Base-by-base conservation (phyloP, 1,140 invertebrate genomes). In the Contarinia nasturtii region DNA sequence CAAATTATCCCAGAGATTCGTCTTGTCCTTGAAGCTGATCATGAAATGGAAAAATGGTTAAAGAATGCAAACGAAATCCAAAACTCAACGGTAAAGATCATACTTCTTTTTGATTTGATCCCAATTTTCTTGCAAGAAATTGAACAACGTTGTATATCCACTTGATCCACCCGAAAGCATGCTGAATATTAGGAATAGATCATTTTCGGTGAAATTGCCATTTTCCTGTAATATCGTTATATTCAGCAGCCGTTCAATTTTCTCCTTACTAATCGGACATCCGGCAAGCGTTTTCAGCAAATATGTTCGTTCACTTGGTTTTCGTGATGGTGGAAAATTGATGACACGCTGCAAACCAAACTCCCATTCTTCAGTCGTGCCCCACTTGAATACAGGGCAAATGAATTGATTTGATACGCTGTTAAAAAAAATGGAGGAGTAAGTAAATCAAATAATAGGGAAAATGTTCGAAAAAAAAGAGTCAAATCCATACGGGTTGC, bases 331-430 rank as follows among this genome's bases (percentile, higher is more conserved):
- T 0, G 80, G 78, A 60, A 84, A 84, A 51, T 82, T 74, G 20
- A 80, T 74, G 1, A 84, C 71, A 14, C 80, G 67, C 48, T 83
- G 69, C 0, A 86, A 64, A 47, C 80, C 81, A 55, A 84, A 84
- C 51, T 82, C 72, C 80, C 80, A 86, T 61, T 86, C 80, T 27
- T 81, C 73, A 48, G 70, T 65, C 0, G 77, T 74, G 0, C 82
- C 82, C 74, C 77, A 83, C 61, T 77, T 76, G 54, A 84, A 83
- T 2, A 85, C 77, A 5, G 80, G 78, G 48, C 82, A 84, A 37
- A 84, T 72, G 54, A 73, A 81, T 55, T 77, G 74, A 56, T 77
- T 80, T 10, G 75, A 68, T 34, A 82, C 72, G 4, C 82, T 85
- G 52, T n/a, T n/a, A 20, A 67, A 44, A 33, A 42, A 17, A 14